Conservation (phyloP, 2,888 invertebrate species). For the Dicranocentrus wangi region DNA sequence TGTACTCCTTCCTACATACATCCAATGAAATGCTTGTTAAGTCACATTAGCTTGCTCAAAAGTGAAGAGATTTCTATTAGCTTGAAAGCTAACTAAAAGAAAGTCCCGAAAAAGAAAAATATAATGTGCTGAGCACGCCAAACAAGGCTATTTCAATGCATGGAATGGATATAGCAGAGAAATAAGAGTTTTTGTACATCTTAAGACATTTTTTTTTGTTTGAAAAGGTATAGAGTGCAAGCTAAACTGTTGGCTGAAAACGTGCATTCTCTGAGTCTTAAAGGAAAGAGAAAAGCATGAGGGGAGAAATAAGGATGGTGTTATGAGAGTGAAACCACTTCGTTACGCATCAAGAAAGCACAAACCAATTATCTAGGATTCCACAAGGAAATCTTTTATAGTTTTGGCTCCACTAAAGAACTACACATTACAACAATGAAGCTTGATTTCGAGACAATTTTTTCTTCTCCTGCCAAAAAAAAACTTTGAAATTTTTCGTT, state of each 20-base stretch:
- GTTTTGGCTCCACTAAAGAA: constrained; percentile 54
- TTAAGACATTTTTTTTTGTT: too few species aligned
- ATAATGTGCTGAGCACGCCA: constrained; percentile 31
- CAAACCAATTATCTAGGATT: constrained; percentile 73
- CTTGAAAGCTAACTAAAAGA: constrained; percentile 18
- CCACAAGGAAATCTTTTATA: constrained; percentile 73
- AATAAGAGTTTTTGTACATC: not conserved
- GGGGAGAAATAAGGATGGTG: constrained; percentile 29
- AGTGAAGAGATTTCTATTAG: constrained; percentile 40
- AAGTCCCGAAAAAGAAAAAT: not conserved
- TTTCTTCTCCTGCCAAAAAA: too few species aligned
- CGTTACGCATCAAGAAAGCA: constrained; percentile 72
- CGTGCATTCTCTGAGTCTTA: constrained; percentile 18
- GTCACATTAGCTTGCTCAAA: constrained; percentile 22
- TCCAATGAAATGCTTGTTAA: constrained; percentile 35
- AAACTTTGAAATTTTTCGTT: too few species aligned
- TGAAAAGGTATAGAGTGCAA: not conserved
- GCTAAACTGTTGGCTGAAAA: constrained; percentile 9
- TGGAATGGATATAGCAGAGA: constrained; percentile 23
- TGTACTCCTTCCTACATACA: not conserved
- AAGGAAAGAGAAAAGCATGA: constrained; percentile 27
- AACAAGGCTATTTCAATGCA: constrained; percentile 52
- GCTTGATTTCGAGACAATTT: too few species aligned
- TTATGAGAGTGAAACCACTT: constrained; percentile 67
- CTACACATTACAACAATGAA: constrained; percentile 10